A percentile compares a stretch with the other conserved stretches of the same genome.
These are phyloP conservation scores for Neotragus pygmaeus DNA, from an alignment of 2,113 vertebrate species.

Conservation along the genomic window DNA sequence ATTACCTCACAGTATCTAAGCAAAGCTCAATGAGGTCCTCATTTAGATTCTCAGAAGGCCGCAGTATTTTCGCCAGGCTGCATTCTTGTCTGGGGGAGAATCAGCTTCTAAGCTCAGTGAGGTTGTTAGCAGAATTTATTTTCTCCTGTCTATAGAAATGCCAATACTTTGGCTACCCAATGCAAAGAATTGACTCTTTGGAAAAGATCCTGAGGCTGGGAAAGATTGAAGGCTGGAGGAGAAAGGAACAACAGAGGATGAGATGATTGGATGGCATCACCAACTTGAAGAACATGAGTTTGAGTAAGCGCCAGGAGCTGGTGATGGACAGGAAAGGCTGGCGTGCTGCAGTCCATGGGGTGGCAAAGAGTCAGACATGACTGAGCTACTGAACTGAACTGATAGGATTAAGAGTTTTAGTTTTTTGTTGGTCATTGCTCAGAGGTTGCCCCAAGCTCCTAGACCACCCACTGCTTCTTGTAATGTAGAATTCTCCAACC, in stretches of 20 bases:
- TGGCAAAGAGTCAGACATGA: not conserved
- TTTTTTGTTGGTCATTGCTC: not conserved
- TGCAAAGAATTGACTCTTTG: rapidly evolving
- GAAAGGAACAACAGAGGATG: not conserved
- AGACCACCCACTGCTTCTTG: not conserved
- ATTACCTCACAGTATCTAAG: not conserved
- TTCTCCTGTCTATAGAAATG: not conserved
- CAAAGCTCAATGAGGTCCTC: not conserved
- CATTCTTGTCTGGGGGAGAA: not conserved
- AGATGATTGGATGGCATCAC: not conserved
- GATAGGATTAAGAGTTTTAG: not conserved
- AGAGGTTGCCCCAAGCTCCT: not conserved
- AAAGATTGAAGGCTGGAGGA: not conserved
- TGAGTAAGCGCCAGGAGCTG: not conserved
- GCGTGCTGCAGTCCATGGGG: not conserved
- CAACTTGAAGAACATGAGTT: not conserved
- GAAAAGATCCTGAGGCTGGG: not conserved
- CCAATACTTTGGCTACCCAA: not conserved
- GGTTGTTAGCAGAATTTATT: not conserved
- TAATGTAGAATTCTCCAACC: not conserved
- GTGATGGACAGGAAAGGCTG: not conserved
- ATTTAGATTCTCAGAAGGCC: not conserved
- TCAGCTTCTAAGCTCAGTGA: not conserved
- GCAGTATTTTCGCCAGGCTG: not conserved
- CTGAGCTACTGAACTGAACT: not conserved